Evolutionary conservation across 2,888 invertebrate genomes (phyloP), one percentile per base, ranked within the genome.

Genomic region (Agrypnus murinus): DNA sequence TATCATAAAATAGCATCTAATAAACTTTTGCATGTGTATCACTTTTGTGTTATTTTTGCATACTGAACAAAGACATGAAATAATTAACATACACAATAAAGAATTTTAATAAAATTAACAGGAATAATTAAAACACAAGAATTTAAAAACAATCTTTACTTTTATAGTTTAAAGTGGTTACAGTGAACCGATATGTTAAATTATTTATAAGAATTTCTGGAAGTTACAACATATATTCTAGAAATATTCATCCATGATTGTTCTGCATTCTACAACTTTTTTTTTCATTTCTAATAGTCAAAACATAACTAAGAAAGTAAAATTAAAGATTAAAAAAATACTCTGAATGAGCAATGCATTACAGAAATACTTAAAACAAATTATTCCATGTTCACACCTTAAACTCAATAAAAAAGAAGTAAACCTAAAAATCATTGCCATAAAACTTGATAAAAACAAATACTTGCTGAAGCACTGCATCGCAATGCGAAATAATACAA

Each of bases 121-220:
- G 12, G 40, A 12, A 40, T 45, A 7, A 53, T 53, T 14, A 32
- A 58, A 57, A 65, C 31, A 17, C 25, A 5, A 59, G 34, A 7
- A 43, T 57, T 65, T 60, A 71, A 65, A 66, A 71, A 62, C 45
- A 71, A 55, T 46, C 32, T 71, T 66, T 70, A 70, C 53, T 65
- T 70, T 66, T 38, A 38, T 55, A 66, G 38, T 60, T 62, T 40
- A 40, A 65, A 65, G 19, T 66, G 66, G 50, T 65, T 71, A 66
- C 67, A 71, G 34, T 46, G 40, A 66, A 66, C 63, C 55, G 71
- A 71, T 71, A 71, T 71, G 71, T 67, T 66, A 67, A 67, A 71
- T 60, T 46, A 71, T 67, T 67, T 58, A 62, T 66, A 71, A 62
- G 50, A 67, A 63, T 50, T 57, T 66, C 14, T 67, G 62, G 60